Conservation (phyloP, 2,888 invertebrate genomes). For the Buathra laborator region DNA sequence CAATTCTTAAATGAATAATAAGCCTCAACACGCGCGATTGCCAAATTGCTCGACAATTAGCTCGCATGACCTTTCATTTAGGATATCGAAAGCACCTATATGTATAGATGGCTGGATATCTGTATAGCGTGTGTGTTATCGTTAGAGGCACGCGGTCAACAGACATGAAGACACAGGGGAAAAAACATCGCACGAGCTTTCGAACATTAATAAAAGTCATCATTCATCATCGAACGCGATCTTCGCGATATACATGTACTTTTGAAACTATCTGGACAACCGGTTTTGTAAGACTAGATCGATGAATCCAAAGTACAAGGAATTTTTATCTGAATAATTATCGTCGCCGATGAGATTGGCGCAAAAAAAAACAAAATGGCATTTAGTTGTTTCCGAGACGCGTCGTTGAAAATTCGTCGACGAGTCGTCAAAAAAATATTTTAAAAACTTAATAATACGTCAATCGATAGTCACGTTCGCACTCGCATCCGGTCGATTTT, state of each 20-base stretch:
- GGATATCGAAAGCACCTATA: constrained; percentile 41
- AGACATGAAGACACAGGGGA: neutral
- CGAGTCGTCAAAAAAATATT: neutral
- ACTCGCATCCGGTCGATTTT: neutral
- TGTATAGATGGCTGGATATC: neutral
- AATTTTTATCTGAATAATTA: constrained; percentile 9
- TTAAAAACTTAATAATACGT: neutral
- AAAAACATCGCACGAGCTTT: neutral
- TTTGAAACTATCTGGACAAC: neutral
- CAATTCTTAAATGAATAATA: constrained; percentile 39
- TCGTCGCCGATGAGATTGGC: neutral
- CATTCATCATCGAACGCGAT: neutral
- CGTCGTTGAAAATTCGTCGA: too few relatives aligned
- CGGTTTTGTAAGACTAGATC: neutral
- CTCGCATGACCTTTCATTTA: constrained; percentile 56
- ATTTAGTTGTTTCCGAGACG: neutral
- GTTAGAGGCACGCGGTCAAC: constrained; percentile 19
- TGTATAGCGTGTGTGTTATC: constrained; percentile 13
- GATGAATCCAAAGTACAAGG: neutral
- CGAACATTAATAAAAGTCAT: neutral
- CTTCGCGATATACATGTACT: neutral
- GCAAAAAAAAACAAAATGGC: neutral
- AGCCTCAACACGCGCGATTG: constrained; percentile 4
- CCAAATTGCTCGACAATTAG: constrained; percentile 55
- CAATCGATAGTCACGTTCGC: neutral